These are phyloP conservation scores for Tortricodes alternella DNA, from an alignment of 2,888 invertebrate species.

Conservation along the genomic window DNA sequence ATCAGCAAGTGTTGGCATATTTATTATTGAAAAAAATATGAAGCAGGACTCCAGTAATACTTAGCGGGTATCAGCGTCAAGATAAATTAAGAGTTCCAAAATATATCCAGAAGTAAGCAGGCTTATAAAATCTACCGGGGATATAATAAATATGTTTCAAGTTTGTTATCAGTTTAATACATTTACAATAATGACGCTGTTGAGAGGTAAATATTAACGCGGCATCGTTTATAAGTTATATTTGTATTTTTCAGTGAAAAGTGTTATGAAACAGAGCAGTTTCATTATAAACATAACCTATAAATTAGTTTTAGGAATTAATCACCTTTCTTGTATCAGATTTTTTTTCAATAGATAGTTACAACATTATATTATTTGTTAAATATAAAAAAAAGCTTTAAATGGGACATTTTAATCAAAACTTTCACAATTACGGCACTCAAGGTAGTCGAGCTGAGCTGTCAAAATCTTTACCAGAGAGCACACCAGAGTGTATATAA, in stretches of 20 bases:
- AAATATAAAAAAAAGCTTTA: neutral
- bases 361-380: constrained; percentile 5
- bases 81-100: too few relatives aligned
- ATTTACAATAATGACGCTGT: too few relatives aligned
- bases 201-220: neutral
- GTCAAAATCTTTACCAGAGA: too few relatives aligned
- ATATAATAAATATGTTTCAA: too few relatives aligned
- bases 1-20: too few relatives aligned
- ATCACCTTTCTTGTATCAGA: neutral
- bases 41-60: too few relatives aligned
- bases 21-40: too few relatives aligned
- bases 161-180: too few relatives aligned
- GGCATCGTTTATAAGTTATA: neutral
- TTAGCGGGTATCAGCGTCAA: too few relatives aligned
- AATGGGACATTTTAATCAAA: neutral
- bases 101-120: too few relatives aligned
- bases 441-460: neutral
- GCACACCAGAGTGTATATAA: too few relatives aligned
- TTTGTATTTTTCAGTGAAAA: neutral
- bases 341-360: neutral
- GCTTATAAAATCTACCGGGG: too few relatives aligned
- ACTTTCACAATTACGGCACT: neutral
- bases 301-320: neutral
- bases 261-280: constrained; percentile 25
- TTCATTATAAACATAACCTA: constrained; percentile 27